Evolutionary conservation across 2,113 vertebrate species (phyloP).

Genomic region (Rhinolophus sinicus): DNA sequence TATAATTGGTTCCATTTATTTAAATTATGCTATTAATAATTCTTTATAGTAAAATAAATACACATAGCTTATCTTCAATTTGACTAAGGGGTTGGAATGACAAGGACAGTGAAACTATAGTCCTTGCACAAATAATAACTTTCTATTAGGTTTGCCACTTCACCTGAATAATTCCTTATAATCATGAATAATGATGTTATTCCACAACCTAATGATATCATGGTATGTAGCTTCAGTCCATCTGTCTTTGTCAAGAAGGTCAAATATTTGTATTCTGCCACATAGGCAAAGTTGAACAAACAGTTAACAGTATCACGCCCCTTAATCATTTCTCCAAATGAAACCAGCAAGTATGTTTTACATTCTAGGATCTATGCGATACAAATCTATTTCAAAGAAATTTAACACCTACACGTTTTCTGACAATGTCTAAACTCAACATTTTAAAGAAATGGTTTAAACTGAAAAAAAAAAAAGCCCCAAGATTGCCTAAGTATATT

Average conservation of each 20-base stretch:
- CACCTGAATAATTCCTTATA: constrained; percentile 90
- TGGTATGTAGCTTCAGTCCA: constrained; percentile 87
- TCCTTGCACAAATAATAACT: constrained; percentile 86
- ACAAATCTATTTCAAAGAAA: constrained; percentile 31
- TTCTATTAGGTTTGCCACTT: constrained; percentile 88
- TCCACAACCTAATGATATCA: constrained; percentile 89
- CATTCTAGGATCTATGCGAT: neutral
- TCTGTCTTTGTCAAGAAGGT: constrained; percentile 90
- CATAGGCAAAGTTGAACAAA: constrained; percentile 86
- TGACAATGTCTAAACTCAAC: neutral
- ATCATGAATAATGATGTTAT: constrained; percentile 94
- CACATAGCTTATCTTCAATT: constrained; percentile 77
- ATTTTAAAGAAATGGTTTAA: neutral
- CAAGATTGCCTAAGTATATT: neutral
- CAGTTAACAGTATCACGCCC: constrained; percentile 85
- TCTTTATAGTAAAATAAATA: constrained; percentile 83
- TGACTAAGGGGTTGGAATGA: constrained; percentile 77
- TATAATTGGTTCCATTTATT: constrained; percentile 84
- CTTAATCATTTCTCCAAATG: constrained; percentile 85
- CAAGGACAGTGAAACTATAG: constrained; percentile 83
- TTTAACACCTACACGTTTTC: neutral
- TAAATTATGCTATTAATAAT: constrained; percentile 81
- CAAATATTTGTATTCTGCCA: constrained; percentile 88
- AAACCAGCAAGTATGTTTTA: constrained; percentile 64
- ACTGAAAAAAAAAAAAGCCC: neutral